Evolutionary conservation across 2,113 vertebrate genomes (phyloP), one percentile per base, ranked within the genome.

Genomic region (Paramisgurnus dabryanus): DNA sequence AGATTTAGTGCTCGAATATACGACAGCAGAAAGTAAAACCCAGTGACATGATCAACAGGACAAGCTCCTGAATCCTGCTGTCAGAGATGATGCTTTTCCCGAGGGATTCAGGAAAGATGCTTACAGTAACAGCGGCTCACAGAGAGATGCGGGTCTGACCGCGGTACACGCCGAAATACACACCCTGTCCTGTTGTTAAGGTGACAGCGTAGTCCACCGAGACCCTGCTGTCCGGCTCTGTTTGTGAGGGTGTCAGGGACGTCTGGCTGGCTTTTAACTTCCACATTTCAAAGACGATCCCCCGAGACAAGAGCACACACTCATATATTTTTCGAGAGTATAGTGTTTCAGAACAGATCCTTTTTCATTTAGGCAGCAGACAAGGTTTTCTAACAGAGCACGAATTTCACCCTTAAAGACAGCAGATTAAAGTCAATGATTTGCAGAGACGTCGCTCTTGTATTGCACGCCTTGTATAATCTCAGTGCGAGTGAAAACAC

Each of bases 181-280:
- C 66, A 71, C 45, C 55, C 22, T 41, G 49, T n/a, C 1, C 43
- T 22, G 64, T 79, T 79, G 67, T 49, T 58, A 75, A 75, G 58
- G 58, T 75, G 72, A 75, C 72, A 79, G 18, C 76, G 41, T 66
- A 79, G 55, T 83, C 76, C 82, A 53, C 17, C 9, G 55, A 15
- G 70, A 50, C 63, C 76, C 60, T 63, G 68, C 76, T 49, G 53
- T 83, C 73, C 81, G 55, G 57, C 63, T 22, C 76, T 68, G 74
- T 83, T 83, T 83, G 81, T 83, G 70, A 79, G 70, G 55, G 76
- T 79, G 81, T 79, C 81, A 67, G 81, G 55, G 79, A 74, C 73
- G 71, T 80, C 63, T 80, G 78, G 70, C 82, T 76, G 57, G 82
- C 82, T 70, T 80, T 83, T 70, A 80, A 79, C 82, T 83, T 80